Base-by-base conservation (phyloP, 2,797 vertebrate species). In the Chromis chromis region DNA sequence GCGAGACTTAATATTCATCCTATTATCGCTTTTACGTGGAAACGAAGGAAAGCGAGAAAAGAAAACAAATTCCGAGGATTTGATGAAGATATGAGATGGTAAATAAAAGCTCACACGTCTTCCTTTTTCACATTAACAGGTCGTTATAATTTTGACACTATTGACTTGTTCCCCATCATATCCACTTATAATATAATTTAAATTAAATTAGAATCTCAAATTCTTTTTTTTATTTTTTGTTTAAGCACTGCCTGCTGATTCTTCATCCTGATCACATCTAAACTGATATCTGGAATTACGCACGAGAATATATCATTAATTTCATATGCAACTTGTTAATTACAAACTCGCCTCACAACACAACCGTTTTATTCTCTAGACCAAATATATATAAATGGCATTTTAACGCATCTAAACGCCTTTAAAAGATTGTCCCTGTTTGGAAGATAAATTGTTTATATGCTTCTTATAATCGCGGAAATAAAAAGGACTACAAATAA, bases 1-100 rank as follows among this genome's bases (percentile, higher is more conserved):
- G 89, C 86, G 85, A 94, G 87, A 77, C 73, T n/a, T 68, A 70
- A 59, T 57, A 71, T 73, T 49, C 22, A 56, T 12, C 12, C 1
- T 56, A 67, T 65, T 65, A 6, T 44, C 25, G 16, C n/a, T 16
- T 57, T 79, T 78, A 16, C 40, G 49, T 25, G 56, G 13, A 65
- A 53, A 55, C 54, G 0, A 59, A 59, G n/a, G 1, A 50, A 61
- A 46, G 9, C 12, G 33, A 40, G 6, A 40, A 44, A 68, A 19
- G 12, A 39, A 61, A 70, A 61, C 14, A 57, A 3, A 75, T 49
- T 33, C 7, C 0, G 4, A 24, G 31, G 27, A 76, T 55, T 21
- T 24, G n/a, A 52, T 33, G n/a, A 63, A 69, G 17, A 49, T 48
- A n/a, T 64, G 19, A 25, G 53, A 31, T 56, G 63, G 66, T 76